Base-by-base conservation (phyloP, 2,113 vertebrate genomes). In the Odocoileus virginianus region DNA sequence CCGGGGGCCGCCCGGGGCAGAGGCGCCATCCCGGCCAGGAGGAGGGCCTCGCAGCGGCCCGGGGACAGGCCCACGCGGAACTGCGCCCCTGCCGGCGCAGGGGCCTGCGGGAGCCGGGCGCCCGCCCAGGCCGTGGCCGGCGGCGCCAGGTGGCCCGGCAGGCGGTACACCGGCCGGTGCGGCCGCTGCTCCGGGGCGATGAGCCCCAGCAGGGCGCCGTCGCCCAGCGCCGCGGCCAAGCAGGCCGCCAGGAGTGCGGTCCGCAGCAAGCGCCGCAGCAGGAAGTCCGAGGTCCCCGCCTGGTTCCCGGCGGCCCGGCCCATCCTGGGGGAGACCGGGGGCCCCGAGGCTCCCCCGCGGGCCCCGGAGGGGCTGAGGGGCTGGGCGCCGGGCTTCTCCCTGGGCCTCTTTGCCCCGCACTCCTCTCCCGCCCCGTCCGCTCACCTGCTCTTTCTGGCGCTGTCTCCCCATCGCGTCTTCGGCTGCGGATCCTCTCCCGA, bases 21-120 rank as follows among this genome's bases (percentile, higher is more conserved):
- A 96, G 96, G 88, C 30, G 94, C 96, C 97, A 90, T 95, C 7
- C 94, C 83, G 0, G 94, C 93, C 57, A 95, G 91, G 7, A 96
- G 96, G 4, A 95, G 64, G 52, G 84, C 96, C 87, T 97, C 95
- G 1, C 92, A 43, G 43, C 92, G 94, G 45, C 95, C 97, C 93
- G 92, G 87, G 27, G 94, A 89, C 57, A 93, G 85, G 23, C 97
- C 96, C 92, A 91, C 89, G 8, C 84, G 97, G 12, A 97, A 95
- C 79, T 94, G 96, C 0, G 88, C 71, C 7, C 94, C 43, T 36
- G 33, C n/a, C 61, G 1, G 71, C n/a, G 23, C 95, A 61, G 87
- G 82, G 3, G 95, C 95, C 92, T 92, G 98, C 40, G 36, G 36
- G 36, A 36, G 36, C 36, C 36, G 36, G 36, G 36, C 36, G 36